Conservation (phyloP, 2,888 invertebrate species). For the Notocelia uddmanniana region DNA sequence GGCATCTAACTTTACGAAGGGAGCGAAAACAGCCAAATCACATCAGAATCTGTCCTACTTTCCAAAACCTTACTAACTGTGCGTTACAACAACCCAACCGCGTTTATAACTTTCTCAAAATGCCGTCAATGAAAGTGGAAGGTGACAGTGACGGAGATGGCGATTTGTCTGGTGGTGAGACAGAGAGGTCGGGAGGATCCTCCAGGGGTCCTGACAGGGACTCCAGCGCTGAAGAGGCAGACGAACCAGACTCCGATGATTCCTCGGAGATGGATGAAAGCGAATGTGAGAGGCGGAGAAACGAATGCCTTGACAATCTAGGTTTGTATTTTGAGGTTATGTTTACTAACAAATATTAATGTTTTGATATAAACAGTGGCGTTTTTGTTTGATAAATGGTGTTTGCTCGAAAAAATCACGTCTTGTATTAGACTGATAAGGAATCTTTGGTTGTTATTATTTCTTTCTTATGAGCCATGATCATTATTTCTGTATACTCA, state of each 20-base stretch:
- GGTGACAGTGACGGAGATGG: conserved; percentile 87
- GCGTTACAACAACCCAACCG: conserved; percentile 9
- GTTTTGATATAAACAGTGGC: conserved; percentile 30
- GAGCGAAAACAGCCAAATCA: conserved; percentile 47
- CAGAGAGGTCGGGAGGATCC: conserved; percentile 88
- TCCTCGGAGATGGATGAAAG: conserved; percentile 97
- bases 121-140: conserved; percentile 90
- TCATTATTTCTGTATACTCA: too few species aligned
- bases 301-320: conserved; percentile 94
- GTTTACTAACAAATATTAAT: conserved; percentile 75
- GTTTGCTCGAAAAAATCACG: neutral
- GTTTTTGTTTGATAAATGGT: conserved; percentile 8
- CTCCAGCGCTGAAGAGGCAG: conserved; percentile 91
- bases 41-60: conserved; percentile 37
- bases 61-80: conserved; percentile 39
- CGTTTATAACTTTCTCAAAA: conserved; percentile 58
- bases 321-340: conserved; percentile 82
- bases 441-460: neutral
- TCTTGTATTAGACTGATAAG: neutral
- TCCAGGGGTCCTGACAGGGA: conserved; percentile 88
- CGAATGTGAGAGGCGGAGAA: conserved; percentile 94
- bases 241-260: conserved; percentile 94
- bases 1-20: conserved; percentile 34
- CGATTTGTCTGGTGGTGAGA: conserved; percentile 89
- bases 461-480: too few species aligned